Percentiles rank a stretch among this genome's conserved stretches.
Conservation (phyloP, 2,888 invertebrate genomes). For the Mechanitis messenoides region DNA sequence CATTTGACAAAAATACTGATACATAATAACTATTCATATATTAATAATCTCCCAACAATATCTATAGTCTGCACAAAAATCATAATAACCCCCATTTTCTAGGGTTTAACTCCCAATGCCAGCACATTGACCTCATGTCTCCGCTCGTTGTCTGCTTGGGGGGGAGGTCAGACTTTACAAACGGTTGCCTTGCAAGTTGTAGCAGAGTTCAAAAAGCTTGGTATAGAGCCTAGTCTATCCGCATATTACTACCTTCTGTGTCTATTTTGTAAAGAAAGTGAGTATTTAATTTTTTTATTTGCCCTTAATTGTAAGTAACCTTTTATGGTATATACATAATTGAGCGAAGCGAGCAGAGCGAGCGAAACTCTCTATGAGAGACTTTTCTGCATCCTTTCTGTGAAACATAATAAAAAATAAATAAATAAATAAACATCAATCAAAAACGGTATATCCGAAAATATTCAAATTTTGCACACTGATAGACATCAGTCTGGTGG, state of each 20-base stretch:
- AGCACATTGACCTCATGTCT: slow-evolving; percentile 56
- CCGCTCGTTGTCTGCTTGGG: slow-evolving; percentile 62
- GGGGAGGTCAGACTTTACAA: slow-evolving; percentile 55
- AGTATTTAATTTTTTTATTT: slow-evolving; percentile 44
- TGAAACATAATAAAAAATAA: no score
- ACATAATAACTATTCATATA: no score
- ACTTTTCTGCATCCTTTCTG: no score
- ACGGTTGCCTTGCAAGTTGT: slow-evolving; percentile 53
- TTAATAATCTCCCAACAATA: not conserved
- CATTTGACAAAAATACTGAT: no score
- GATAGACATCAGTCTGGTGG: no score
- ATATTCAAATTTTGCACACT: no score
- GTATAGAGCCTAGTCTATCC: slow-evolving; percentile 84
- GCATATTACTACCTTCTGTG: slow-evolving; percentile 84
- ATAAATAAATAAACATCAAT: no score
- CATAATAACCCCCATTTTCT: slow-evolving; percentile 18
- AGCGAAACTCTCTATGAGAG: no score
- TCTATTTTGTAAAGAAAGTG: slow-evolving; percentile 83
- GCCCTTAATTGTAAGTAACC: not conserved
- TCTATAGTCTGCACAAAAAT: not conserved
- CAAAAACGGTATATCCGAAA: no score
- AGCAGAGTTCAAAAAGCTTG: slow-evolving; percentile 71
- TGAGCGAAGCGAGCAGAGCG: no score
- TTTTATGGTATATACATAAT: no score
- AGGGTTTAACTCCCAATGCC: slow-evolving; percentile 62